Evolutionary conservation across 23 tunicate species (phyloP), one percentile per base, ranked within the genome.

Genomic region (Trididemnum nubilum): DNA sequence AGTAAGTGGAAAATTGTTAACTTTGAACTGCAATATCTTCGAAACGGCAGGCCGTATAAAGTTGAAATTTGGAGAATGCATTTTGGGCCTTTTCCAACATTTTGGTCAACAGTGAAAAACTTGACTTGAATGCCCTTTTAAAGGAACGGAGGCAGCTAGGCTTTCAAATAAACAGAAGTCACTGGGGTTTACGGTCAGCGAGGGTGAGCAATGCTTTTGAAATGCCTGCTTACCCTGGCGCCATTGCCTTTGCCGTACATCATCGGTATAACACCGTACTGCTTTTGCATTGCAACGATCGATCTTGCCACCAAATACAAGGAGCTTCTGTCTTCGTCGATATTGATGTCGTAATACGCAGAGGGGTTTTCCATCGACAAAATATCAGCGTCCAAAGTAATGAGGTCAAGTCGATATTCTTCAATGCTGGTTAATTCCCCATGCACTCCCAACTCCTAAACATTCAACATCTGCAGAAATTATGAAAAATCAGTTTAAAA

Each of bases 381-480:
- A 44, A 88, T 44, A 74, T 93, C 98, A 44, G 74, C 75, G 54
- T 93, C 98, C 38, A 93, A 72, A 24, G 93, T 79, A 38, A 93
- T 87, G 7, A 87, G 51, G 75, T 93, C 93, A 15, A 93, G 77
- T n/a, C 87, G 70, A 70, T 83, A 88, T 58, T 93, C 98, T 73
- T 87, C 98, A 33, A 93, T 54, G 54, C 74, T 78, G 21, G 77
- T 74, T 0, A 93, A 66, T 0, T 80, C 80, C 7, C 85, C 91
- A 60, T 52, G 83, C 18, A 93, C 98, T 32, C 93, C 93, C 38
- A 87, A 83, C 65, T 93, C 98, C 98, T 93, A 73, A 27, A 71
- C 31, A 70, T 50, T 9, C n/a, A n/a, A n/a, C n/a, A 49, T 18
- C 12, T 49, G 18, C 57, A 9, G 18, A 12, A n/a, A n/a, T n/a